A percentile compares a stretch with the other conserved stretches of the same genome.
Conservation (phyloP, 2,113 vertebrate species). For the Xiphophorus hellerii region DNA sequence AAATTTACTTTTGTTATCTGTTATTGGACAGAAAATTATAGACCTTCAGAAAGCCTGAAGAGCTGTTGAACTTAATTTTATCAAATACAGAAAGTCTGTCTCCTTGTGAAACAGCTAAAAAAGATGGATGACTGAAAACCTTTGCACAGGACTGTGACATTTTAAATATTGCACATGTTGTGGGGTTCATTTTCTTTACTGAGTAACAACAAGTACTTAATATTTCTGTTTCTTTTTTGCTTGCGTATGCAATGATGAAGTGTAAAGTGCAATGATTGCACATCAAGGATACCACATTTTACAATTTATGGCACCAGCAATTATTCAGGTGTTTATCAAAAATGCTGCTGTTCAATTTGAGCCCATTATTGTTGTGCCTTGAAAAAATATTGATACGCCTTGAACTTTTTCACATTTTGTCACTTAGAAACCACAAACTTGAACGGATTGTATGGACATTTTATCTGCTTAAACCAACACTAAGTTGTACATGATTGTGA, state of each 20-base stretch:
- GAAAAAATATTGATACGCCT: not conserved
- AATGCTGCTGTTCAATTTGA: not conserved
- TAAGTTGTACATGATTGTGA: too few relatives aligned
- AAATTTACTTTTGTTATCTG: not conserved
- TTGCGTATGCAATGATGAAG: constrained; percentile 25
- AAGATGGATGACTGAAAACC: not conserved
- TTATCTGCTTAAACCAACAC: too few relatives aligned
- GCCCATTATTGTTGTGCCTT: not conserved
- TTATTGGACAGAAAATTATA: not conserved
- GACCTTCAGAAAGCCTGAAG: not conserved
- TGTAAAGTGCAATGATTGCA: constrained; percentile 28
- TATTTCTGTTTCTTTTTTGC: constrained; percentile 12
- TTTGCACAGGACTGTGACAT: not conserved
- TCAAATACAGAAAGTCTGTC: not conserved
- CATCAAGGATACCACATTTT: constrained; percentile 19
- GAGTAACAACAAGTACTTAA: not conserved
- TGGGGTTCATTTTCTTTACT: constrained; percentile 19
- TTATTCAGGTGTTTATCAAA: not conserved
- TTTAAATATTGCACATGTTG: constrained; percentile 25
- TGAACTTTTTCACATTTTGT: too few relatives aligned
- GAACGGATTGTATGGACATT: too few relatives aligned
- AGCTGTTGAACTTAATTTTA: not conserved
- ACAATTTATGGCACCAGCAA: not conserved
- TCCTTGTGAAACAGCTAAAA: not conserved
- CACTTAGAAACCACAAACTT: too few relatives aligned